Evolutionary conservation across 2,797 vertebrate species (phyloP).

Genomic region (Chromis chromis): DNA sequence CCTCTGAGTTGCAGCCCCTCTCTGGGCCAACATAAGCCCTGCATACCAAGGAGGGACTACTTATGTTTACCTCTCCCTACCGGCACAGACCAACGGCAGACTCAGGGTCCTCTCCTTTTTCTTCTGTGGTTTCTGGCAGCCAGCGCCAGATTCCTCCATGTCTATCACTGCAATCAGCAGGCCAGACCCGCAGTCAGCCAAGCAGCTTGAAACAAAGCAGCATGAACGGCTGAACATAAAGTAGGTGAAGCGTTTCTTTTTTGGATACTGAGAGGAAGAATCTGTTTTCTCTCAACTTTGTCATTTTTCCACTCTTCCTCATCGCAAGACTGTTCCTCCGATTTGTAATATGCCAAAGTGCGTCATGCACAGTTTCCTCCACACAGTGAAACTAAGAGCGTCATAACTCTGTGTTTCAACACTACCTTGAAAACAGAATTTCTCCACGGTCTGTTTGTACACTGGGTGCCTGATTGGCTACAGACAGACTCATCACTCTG

Average conservation of each 20-base stretch:
- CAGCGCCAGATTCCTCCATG: conserved; percentile 86
- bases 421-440: background rate
- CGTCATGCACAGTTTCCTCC: conserved; percentile 81
- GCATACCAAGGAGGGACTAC: conserved; percentile 85
- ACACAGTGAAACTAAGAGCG: background rate
- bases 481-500: conserved; percentile 50
- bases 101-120: conserved; percentile 82
- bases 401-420: conserved; percentile 6
- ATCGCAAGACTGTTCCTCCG: conserved; percentile 21
- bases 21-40: conserved; percentile 75
- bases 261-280: conserved; percentile 45
- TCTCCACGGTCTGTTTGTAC: background rate
- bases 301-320: conserved; percentile 32
- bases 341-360: conserved; percentile 79
- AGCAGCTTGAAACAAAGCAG: conserved; percentile 82
- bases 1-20: conserved; percentile 60
- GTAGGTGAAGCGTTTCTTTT: conserved; percentile 62
- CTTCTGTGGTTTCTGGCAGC: conserved; percentile 88
- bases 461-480: conserved; percentile 7
- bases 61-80: conserved; percentile 86
- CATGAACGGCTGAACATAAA: conserved; percentile 69
- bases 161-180: conserved; percentile 90
- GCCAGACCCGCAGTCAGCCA: conserved; percentile 84
- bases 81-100: conserved; percentile 80
- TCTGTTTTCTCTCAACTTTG: conserved; percentile 51